Conservation (phyloP, 92 coral and sea anemone genomes). For the Ricordea florida region DNA sequence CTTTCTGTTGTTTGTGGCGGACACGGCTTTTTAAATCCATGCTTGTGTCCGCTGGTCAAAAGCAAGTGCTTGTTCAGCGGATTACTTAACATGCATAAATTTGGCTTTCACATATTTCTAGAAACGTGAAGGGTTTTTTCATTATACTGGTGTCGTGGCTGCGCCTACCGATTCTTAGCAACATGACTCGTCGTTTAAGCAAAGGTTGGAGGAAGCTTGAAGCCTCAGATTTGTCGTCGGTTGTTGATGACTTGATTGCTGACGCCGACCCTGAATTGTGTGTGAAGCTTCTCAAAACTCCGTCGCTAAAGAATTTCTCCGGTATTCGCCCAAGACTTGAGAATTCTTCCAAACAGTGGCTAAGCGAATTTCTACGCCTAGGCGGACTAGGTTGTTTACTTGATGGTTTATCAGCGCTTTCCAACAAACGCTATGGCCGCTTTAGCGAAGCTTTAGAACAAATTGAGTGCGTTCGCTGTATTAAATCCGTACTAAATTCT, state of each 20-base stretch:
- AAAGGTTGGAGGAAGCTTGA: conserved; percentile 26
- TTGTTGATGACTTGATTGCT: conserved; percentile 21
- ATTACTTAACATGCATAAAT: too few species aligned
- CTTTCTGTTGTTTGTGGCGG: too few species aligned
- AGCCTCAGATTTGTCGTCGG: background rate
- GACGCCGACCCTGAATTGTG: conserved; percentile 82
- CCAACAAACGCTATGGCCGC: conserved; percentile 14
- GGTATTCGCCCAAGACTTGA: conserved; percentile 69
- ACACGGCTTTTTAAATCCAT: too few species aligned
- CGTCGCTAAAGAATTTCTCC: conserved; percentile 74
- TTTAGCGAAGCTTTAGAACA: conserved; percentile 70
- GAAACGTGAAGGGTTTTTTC: too few species aligned
- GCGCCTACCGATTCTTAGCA: too few species aligned
- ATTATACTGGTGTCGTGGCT: too few species aligned
- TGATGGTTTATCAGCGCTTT: conserved; percentile 51
- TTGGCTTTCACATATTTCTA: too few species aligned
- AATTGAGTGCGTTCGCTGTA: conserved; percentile 79
- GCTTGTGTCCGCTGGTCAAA: too few species aligned
- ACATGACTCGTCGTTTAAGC: too few species aligned
- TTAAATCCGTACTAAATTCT: conserved; percentile 87
- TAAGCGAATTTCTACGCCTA: conserved; percentile 72
- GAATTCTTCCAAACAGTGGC: conserved; percentile 68
- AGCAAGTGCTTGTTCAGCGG: too few species aligned
- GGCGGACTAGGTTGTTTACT: conserved; percentile 76
- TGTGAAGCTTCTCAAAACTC: conserved; percentile 59